These are phyloP conservation scores for Erynnis tages DNA, from an alignment of 2,888 invertebrate genomes.

Conservation along the genomic window DNA sequence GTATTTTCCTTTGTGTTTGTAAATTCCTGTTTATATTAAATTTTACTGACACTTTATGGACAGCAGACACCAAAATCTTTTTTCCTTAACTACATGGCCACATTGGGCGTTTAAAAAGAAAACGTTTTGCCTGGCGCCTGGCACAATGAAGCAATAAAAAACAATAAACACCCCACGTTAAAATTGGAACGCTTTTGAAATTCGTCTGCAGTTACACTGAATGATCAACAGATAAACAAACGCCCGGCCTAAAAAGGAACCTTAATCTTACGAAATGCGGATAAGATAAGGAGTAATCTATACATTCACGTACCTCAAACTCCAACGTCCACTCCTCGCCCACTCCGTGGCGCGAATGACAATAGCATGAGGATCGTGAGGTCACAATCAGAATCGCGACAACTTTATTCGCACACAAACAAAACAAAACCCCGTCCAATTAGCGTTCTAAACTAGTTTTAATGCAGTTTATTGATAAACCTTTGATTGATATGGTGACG, in stretches of 20 bases:
- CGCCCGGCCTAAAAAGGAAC: neutral
- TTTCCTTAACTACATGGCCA: too few species aligned
- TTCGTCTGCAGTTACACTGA: neutral
- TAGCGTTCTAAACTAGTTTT: conserved; percentile 31
- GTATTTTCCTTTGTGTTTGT: too few species aligned
- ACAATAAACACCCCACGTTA: neutral
- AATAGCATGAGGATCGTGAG: conserved; percentile 33
- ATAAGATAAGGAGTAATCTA: conserved; percentile 7
- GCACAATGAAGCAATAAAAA: neutral
- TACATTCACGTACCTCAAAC: conserved; percentile 32
- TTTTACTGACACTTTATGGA: too few species aligned
- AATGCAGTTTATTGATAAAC: conserved; percentile 3
- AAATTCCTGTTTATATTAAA: too few species aligned
- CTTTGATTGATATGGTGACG: neutral
- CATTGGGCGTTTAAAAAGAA: too few species aligned
- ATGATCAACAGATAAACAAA: conserved; percentile 5
- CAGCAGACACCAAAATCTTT: too few species aligned
- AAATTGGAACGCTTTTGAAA: conserved; percentile 8
- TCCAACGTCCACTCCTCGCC: conserved; percentile 31
- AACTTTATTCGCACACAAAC: conserved; percentile 26
- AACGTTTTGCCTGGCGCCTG: too few species aligned
- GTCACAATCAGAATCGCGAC: conserved; percentile 21
- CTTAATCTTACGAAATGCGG: neutral
- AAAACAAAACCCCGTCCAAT: conserved; percentile 33
- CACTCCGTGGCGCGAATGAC: conserved; percentile 35